Evolutionary conservation across 2,888 invertebrate species (phyloP).

Genomic region (Orthosia incerta): DNA sequence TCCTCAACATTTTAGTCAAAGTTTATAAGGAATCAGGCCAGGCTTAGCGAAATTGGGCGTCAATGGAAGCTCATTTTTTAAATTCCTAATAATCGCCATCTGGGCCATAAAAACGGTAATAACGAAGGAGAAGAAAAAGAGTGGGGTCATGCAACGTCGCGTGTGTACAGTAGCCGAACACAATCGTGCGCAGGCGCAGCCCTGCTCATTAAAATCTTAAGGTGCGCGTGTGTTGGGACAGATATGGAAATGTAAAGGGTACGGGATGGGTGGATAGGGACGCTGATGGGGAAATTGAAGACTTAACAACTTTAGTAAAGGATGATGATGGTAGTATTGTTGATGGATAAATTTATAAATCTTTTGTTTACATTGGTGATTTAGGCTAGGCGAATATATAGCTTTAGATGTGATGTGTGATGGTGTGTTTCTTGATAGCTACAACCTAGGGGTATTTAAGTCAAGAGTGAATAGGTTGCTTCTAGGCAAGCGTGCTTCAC

Average conservation of each 20-base stretch:
- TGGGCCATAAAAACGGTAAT: slow-evolving; percentile 67
- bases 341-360: background rate
- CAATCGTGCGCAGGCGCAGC: slow-evolving; percentile 63
- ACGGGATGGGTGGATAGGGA: slow-evolving; percentile 38
- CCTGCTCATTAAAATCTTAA: slow-evolving; percentile 70
- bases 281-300: slow-evolving; percentile 31
- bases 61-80: slow-evolving; percentile 58
- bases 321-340: background rate
- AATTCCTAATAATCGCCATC: slow-evolving; percentile 62
- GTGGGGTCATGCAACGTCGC: slow-evolving; percentile 86
- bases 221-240: slow-evolving; percentile 55
- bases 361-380: background rate
- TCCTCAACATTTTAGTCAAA: slow-evolving; percentile 1
- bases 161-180: slow-evolving; percentile 81
- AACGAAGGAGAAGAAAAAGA: slow-evolving; percentile 71
- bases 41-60: slow-evolving; percentile 46
- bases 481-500: no score
- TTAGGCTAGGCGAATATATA: background rate
- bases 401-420: background rate
- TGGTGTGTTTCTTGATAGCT: no score
- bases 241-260: slow-evolving; percentile 61
- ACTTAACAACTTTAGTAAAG: background rate
- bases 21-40: slow-evolving; percentile 41
- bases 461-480: no score
- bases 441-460: no score